phyloP scores from a whole-genome alignment of 2,888 invertebrate species.

The Hedya salicella region DNA sequence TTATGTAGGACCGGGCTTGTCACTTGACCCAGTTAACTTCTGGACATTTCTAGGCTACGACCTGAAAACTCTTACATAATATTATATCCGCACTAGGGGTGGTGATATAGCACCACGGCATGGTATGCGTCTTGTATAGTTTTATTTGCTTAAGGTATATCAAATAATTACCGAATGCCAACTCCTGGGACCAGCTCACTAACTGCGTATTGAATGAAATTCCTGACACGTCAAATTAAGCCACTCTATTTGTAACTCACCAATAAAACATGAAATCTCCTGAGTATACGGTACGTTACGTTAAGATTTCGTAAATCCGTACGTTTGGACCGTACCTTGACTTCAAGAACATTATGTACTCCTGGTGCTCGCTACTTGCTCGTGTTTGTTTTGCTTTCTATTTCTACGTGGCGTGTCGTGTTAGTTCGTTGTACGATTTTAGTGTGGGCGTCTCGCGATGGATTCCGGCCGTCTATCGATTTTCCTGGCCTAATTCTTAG shows the following conservation, averaged over 20 bases:
- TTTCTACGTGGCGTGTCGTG: constrained; percentile 26
- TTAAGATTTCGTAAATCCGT: constrained; percentile 15
- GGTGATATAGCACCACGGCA: constrained; percentile 1
- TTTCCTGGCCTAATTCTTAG: constrained; percentile 62
- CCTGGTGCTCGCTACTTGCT: constrained; percentile 1
- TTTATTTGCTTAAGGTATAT: background rate
- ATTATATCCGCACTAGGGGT: constrained; percentile 18
- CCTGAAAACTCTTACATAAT: constrained; percentile 35
- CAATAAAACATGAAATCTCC: constrained; percentile 17
- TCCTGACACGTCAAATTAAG: constrained; percentile 15
- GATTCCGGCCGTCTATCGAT: constrained; percentile 55
- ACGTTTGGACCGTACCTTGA: constrained; percentile 5
- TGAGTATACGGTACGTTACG: background rate
- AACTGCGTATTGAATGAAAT: constrained; percentile 1
- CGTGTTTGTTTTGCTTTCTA: constrained; percentile 25
- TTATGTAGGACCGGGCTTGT: constrained; percentile 28
- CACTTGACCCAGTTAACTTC: constrained; percentile 41
- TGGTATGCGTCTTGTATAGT: background rate
- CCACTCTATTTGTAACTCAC: constrained; percentile 20
- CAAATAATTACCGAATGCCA: background rate
- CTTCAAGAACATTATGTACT: constrained; percentile 16
- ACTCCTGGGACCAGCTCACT: constrained; percentile 7
- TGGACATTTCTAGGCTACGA: constrained; percentile 35
- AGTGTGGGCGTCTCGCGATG: constrained; percentile 34
- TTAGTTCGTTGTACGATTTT: constrained; percentile 29